Conservation (phyloP, 2,888 invertebrate species). For the Pammene fasciana region DNA sequence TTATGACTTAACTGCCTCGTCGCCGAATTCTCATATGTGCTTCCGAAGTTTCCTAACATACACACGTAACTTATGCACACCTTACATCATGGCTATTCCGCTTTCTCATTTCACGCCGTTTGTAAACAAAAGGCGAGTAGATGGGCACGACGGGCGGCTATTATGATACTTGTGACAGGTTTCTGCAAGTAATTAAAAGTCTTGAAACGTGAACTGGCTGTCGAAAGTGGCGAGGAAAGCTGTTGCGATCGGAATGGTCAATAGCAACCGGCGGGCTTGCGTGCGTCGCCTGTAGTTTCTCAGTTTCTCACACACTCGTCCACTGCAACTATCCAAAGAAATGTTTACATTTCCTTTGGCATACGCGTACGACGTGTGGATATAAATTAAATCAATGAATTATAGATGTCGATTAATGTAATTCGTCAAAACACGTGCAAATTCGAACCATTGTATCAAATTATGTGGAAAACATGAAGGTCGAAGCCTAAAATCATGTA, state of each 20-base stretch:
- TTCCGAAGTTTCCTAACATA: background rate
- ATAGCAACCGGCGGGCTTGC: conserved; percentile 58
- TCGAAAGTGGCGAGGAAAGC: conserved; percentile 80
- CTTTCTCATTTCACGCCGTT: conserved; percentile 41
- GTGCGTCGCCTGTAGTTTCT: conserved; percentile 58
- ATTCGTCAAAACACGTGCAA: background rate
- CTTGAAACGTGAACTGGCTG: conserved; percentile 63
- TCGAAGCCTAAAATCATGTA: too few relatives aligned
- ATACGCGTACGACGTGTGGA: conserved; percentile 20
- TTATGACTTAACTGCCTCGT: background rate
- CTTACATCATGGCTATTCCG: conserved; percentile 35
- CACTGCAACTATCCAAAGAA: conserved; percentile 37
- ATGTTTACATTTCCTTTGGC: conserved; percentile 38
- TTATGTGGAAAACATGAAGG: too few relatives aligned
- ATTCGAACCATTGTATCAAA: background rate
- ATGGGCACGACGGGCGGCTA: conserved; percentile 43
- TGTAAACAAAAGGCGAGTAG: conserved; percentile 45
- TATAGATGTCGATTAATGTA: background rate
- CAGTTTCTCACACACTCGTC: conserved; percentile 52
- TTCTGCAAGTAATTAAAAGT: conserved; percentile 70
- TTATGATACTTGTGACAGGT: conserved; percentile 51
- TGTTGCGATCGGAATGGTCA: conserved; percentile 71
- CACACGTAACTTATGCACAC: conserved; percentile 14
- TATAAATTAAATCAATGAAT: conserved; percentile 27
- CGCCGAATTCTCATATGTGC: background rate